Base-by-base conservation (phyloP, 2,113 vertebrate species). In the Brachyhypopomus occidentalis region DNA sequence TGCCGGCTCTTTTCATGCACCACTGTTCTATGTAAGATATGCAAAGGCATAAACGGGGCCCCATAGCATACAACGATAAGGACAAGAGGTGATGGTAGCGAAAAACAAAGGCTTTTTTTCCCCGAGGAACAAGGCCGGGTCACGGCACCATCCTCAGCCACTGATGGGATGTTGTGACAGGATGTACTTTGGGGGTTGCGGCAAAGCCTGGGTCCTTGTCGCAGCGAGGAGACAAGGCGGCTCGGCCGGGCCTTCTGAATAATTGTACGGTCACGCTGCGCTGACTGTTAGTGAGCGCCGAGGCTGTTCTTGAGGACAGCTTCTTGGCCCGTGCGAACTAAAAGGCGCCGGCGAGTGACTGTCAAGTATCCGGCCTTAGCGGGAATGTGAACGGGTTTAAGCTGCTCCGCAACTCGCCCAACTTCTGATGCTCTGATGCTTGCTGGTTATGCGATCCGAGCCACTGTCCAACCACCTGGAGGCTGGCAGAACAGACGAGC, bases 121-220 rank as follows among this genome's bases (percentile, higher is more conserved):
- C 19, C n/a, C 1, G 34, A 41, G 36, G 36, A 41, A 70, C 66
- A n/a, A 70, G 66, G 66, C 36, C 9, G 19, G 66, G 74, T 60
- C 58, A 38, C 23, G 58, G 3, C 9, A 75, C 14, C 14, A 73
- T 19, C 8, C 19, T 16, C 5, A 34, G 55, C 45, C 7, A 0
- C 9, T 67, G 30, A 67, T 70, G 66, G 30, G 41, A 66, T 80
- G 23, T 72, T 72, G 60, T 38, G 78, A 80, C 30, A 55, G 34
- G 0, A 17, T 5, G 12, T 14, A 59, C 20, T 75, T 41, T 30
- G 19, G 36, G 36, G 56, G 22, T 22, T 5, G 19, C 5, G 14
- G 27, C 4, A 12, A 12, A 8, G 25, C 5, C 25, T 19, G 30
- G 38, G 60, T 55, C n/a, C 36, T 23, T 52, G 11, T 55, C 38